Conservation (phyloP, 2,888 invertebrate species). For the Corbicula japonica region DNA sequence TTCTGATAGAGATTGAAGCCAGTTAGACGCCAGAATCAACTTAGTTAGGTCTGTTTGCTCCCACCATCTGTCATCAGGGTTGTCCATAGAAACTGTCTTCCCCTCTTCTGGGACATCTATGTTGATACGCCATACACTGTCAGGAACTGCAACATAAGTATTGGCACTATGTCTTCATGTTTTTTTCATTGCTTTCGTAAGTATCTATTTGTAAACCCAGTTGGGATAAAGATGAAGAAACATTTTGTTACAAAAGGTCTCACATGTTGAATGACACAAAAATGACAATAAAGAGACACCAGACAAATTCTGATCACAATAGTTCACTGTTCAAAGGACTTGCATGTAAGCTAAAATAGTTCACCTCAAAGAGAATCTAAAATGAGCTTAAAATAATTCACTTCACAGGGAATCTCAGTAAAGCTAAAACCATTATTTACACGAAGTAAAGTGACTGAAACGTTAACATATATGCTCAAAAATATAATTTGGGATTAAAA, state of each 20-base stretch:
- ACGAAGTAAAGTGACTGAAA: neutral
- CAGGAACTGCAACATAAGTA: slow-evolving; percentile 74
- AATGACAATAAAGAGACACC: neutral
- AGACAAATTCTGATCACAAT: neutral
- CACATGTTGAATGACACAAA: neutral
- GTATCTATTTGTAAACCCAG: no score
- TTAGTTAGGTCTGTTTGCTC: slow-evolving; percentile 92
- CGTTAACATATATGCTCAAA: neutral
- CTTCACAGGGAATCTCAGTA: neutral
- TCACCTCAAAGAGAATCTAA: no score
- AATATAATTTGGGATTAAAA: neutral
- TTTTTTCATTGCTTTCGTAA: no score
- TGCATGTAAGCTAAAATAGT: no score
- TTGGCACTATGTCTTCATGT: no score
- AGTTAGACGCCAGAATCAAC: slow-evolving; percentile 89
- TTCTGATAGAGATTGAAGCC: slow-evolving; percentile 82
- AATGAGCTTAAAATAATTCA: neutral
- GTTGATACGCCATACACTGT: slow-evolving; percentile 87
- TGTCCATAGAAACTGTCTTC: slow-evolving; percentile 83
- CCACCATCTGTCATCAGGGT: slow-evolving; percentile 89
- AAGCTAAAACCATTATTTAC: neutral
- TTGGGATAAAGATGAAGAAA: neutral
- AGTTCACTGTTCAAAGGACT: neutral
- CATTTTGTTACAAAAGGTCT: neutral
- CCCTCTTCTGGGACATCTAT: slow-evolving; percentile 86